These are phyloP conservation scores for Sapajus apella DNA, from an alignment of 2,113 vertebrate species.

Conservation along the genomic window DNA sequence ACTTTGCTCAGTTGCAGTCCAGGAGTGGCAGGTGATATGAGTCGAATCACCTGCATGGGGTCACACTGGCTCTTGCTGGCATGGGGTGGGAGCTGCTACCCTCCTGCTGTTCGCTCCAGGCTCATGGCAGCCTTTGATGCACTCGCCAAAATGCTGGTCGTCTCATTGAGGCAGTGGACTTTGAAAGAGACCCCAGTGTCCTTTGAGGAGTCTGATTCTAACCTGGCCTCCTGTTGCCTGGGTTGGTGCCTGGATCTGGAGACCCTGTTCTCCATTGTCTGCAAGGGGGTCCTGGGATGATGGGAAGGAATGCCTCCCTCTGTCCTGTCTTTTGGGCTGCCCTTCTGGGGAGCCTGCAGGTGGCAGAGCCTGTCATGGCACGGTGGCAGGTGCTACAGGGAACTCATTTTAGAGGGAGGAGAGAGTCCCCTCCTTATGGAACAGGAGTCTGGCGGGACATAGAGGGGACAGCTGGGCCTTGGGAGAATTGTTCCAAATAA, in stretches of 20 bases:
- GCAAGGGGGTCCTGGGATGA: neutral
- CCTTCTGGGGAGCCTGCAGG: neutral
- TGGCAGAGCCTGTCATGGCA: neutral
- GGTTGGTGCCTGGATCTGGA: neutral
- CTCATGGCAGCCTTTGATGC: neutral
- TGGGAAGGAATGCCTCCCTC: neutral
- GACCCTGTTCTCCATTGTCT: neutral
- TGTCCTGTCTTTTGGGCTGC: neutral
- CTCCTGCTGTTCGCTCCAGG: neutral
- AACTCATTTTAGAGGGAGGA: neutral
- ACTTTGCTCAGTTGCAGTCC: neutral
- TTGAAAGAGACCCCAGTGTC: neutral
- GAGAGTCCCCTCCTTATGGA: neutral
- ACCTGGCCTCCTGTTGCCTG: neutral
- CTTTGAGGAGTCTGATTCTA: neutral
- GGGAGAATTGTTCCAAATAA: constrained; percentile 55
- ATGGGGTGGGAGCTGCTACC: neutral
- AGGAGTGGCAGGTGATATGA: neutral
- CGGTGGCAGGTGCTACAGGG: neutral
- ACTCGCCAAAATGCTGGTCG: neutral
- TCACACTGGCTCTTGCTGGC: neutral
- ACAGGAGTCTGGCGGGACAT: constrained; percentile 46
- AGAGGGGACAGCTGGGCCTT: constrained; percentile 41
- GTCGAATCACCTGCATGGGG: accelerated
- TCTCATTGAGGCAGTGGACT: neutral